Evolutionary conservation across 1,140 invertebrate genomes (phyloP).

Genomic region (Amyelois transitella): DNA sequence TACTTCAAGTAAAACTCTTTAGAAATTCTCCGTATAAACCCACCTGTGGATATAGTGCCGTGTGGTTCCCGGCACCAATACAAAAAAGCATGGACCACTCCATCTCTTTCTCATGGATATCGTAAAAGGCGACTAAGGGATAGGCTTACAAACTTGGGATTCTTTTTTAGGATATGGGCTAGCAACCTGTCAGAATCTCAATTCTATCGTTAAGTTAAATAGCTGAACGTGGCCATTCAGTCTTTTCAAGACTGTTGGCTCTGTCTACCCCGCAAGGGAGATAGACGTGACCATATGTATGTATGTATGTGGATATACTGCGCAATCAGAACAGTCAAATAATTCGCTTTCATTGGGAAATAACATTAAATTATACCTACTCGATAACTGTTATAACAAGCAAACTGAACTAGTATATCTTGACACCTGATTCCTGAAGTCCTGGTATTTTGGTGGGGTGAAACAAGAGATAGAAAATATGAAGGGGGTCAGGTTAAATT

Average conservation of each 20-base stretch:
- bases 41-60: background rate
- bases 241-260: too few relatives aligned
- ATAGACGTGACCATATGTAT: too few relatives aligned
- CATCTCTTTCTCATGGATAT: too few relatives aligned
- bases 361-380: constrained; percentile 1
- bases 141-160: too few relatives aligned
- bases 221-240: too few relatives aligned
- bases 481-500: background rate
- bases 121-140: too few relatives aligned
- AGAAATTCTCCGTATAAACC: background rate
- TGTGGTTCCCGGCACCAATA: background rate
- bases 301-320: too few relatives aligned
- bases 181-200: too few relatives aligned
- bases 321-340: background rate
- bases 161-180: too few relatives aligned
- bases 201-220: too few relatives aligned
- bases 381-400: constrained; percentile 5
- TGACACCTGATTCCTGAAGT: background rate
- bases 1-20: background rate
- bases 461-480: background rate
- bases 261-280: too few relatives aligned
- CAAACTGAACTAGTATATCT: background rate
- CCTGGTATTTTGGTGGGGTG: background rate
- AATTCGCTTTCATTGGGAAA: background rate
- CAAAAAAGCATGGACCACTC: too few relatives aligned